These are phyloP conservation scores for Spisula solida DNA, from an alignment of 2,888 invertebrate genomes.

Conservation along the genomic window DNA sequence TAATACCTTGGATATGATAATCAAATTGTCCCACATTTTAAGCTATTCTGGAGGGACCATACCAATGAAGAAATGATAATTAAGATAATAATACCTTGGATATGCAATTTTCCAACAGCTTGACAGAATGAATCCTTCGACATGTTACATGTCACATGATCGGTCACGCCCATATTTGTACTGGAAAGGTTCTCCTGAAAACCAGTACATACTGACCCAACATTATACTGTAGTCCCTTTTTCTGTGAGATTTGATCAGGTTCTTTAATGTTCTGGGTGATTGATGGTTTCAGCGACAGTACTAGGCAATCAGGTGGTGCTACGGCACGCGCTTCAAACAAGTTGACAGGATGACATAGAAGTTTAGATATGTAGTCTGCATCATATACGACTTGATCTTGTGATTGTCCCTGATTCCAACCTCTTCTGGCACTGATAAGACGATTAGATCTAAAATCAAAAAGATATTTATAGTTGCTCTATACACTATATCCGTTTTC, in stretches of 20 bases:
- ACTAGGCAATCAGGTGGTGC: constrained; percentile 28
- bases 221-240: constrained; percentile 25
- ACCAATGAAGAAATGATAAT: not conserved
- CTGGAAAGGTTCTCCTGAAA: not conserved
- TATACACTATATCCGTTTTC: too few relatives aligned
- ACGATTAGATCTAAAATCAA: constrained; percentile 54
- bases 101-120: constrained; percentile 72
- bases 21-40: too few relatives aligned
- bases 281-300: constrained; percentile 40
- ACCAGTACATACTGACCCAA: constrained; percentile 34
- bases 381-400: constrained; percentile 46
- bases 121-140: constrained; percentile 63
- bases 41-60: too few relatives aligned
- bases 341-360: constrained; percentile 60
- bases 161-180: not conserved
- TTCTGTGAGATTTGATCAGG: not conserved
- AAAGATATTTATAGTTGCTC: too few relatives aligned
- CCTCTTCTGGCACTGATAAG: constrained; percentile 47
- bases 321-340: constrained; percentile 36
- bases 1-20: too few relatives aligned
- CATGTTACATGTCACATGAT: constrained; percentile 41
- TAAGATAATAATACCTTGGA: constrained; percentile 58
- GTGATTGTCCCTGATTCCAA: constrained; percentile 21
- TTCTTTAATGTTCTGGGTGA: not conserved
- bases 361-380: constrained; percentile 58